Conservation (phyloP, 2,797 vertebrate genomes). For the Molossus alvarezi region DNA sequence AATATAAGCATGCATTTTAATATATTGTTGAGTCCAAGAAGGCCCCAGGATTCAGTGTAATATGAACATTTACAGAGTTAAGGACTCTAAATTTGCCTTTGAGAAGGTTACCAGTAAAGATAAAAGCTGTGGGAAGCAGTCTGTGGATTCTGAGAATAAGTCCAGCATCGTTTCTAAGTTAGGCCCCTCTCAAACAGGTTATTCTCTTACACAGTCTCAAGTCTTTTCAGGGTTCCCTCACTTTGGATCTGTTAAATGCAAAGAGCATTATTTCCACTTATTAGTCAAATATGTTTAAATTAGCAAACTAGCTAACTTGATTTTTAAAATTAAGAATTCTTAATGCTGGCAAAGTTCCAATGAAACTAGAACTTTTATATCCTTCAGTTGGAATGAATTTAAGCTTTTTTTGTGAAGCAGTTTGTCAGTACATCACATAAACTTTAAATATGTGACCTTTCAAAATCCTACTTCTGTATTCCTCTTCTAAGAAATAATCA, state of each 20-base stretch:
- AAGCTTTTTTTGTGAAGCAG: slow-evolving; percentile 18
- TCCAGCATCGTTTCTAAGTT: neutral
- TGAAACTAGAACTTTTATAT: neutral
- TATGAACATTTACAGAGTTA: slow-evolving; percentile 26
- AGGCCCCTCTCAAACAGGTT: neutral
- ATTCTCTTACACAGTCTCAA: neutral
- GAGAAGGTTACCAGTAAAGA: neutral
- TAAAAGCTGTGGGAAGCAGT: slow-evolving; percentile 12
- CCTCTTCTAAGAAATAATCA: slow-evolving; percentile 1
- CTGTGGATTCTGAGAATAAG: slow-evolving; percentile 52
- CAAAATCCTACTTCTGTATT: slow-evolving; percentile 40
- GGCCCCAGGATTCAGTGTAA: neutral
- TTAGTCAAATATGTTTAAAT: slow-evolving; percentile 62
- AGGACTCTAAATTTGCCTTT: slow-evolving; percentile 1
- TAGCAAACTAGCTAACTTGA: neutral
- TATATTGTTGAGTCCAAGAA: slow-evolving; percentile 23
- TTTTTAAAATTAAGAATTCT: slow-evolving; percentile 40
- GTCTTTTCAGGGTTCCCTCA: neutral
- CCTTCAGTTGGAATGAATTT: neutral
- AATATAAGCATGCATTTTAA: slow-evolving; percentile 52
- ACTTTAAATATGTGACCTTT: slow-evolving; percentile 42
- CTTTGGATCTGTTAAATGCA: slow-evolving; percentile 2
- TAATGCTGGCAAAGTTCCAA: neutral
- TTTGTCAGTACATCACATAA: slow-evolving; percentile 1
- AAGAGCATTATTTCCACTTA: slow-evolving; percentile 40